Conservation (phyloP, 2,113 vertebrate genomes). For the Fregetta grallaria region DNA sequence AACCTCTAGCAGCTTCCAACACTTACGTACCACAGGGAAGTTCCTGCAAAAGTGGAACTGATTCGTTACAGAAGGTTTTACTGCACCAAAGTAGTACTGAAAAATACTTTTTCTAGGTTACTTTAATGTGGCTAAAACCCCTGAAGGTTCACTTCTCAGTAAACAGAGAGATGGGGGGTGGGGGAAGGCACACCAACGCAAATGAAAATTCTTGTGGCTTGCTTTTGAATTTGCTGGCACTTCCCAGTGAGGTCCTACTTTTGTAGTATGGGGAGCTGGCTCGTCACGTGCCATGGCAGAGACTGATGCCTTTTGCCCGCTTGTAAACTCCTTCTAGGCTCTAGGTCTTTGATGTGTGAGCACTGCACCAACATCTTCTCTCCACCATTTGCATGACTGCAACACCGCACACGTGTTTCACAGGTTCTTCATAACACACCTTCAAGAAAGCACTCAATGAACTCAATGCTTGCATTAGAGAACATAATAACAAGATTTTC, state of each 20-base stretch:
- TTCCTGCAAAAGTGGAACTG: conserved; percentile 14
- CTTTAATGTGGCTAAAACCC: conserved; percentile 40
- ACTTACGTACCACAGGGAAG: background rate
- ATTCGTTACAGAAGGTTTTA: background rate
- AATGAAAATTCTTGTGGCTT: conserved; percentile 57
- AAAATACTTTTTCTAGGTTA: conserved; percentile 24
- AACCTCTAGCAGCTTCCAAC: background rate
- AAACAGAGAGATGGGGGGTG: background rate
- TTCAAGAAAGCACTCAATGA: background rate
- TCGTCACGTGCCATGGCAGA: background rate
- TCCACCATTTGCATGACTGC: background rate
- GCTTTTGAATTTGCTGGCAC: background rate
- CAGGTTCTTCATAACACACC: background rate
- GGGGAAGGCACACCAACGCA: background rate
- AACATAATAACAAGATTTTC: background rate
- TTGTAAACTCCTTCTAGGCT: background rate
- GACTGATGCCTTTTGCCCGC: background rate
- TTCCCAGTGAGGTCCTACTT: background rate
- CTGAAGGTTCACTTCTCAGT: conserved; percentile 23
- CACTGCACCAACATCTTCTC: background rate
- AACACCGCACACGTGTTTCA: background rate
- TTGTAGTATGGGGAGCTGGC: background rate
- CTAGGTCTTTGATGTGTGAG: background rate
- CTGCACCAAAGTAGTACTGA: background rate
- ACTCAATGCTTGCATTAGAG: background rate